Percentiles rank a stretch among this genome's conserved stretches.
Conservation (phyloP, 2,888 invertebrate species). For the Drosophila picticornis region DNA sequence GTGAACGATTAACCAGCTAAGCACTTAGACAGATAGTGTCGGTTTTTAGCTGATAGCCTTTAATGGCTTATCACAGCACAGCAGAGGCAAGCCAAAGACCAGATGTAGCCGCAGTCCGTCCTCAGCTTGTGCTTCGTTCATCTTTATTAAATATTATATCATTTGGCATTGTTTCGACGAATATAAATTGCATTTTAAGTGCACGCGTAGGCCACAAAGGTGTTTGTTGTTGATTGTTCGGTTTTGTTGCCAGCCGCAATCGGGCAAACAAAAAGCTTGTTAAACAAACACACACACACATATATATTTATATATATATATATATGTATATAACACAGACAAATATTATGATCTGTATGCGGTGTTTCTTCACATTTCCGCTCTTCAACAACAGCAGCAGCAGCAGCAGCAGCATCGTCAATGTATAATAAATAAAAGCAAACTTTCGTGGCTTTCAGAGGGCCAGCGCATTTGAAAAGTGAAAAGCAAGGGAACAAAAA, state of each 20-base stretch:
- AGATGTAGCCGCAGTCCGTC: conserved; percentile 4
- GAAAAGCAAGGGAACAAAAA: conserved; percentile 47
- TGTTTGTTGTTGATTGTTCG: conserved; percentile 38
- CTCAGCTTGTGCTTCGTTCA: conserved; percentile 9
- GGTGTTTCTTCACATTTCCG: conserved; percentile 71
- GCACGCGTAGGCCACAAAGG: conserved; percentile 68
- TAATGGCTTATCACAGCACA: conserved; percentile 51
- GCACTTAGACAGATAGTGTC: conserved; percentile 38
- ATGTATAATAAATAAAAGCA: conserved; percentile 58
- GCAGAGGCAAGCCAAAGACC: neutral
- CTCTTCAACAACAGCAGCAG: conserved; percentile 53
- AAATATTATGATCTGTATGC: conserved; percentile 71
- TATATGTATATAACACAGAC: neutral
- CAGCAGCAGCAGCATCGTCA: conserved; percentile 33
- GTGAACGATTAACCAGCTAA: conserved; percentile 59
- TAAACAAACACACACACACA: conserved; percentile 37
- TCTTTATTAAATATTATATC: conserved; percentile 77
- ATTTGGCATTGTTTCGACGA: conserved; percentile 60
- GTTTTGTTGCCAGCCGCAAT: conserved; percentile 57
- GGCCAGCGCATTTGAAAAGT: conserved; percentile 53
- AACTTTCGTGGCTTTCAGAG: conserved; percentile 59
- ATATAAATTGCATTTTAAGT: conserved; percentile 81
- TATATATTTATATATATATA: neutral
- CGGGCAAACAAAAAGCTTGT: conserved; percentile 70
- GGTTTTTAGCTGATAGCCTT: conserved; percentile 49